Evolutionary conservation across 1,140 invertebrate genomes (phyloP), one percentile per base, ranked within the genome.

Genomic region (Macrobrachium rosenbergii): DNA sequence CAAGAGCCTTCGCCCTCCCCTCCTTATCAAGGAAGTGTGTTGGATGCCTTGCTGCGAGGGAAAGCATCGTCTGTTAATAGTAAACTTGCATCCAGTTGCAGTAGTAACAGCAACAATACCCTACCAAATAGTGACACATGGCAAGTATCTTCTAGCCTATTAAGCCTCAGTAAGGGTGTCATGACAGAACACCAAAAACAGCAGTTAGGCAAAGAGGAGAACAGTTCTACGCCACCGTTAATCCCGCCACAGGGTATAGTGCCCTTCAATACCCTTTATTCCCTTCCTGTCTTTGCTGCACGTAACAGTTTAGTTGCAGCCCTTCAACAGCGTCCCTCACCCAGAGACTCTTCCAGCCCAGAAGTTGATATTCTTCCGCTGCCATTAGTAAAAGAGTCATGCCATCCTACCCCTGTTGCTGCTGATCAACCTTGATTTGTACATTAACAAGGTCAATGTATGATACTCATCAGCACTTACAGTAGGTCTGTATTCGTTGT

Each of bases 11-110:
- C 83, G 64, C 43, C 67, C 43, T 80, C 85, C 5, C 83, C 85
- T 58, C 72, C 81, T 12, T 83, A 83, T 23, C 85, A 87, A 43
- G 87, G 85, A 45, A 89, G 88, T 58, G 88, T 89, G 43, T 45
- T 89, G 64, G 88, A 89, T 60, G 85, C 84, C n/a, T 82, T 89
- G 28, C 82, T 89, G 11, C 64, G 88, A 59, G 85, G 85, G 17
- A 89, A 89, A 60, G 77, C 84, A 43, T 52, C 58, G 45, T n/a
- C 45, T 52, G 17, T 37, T 16, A 52, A 21, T 7, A 28, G 28
- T 52, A 37, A n/a, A 28, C 23, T 52, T 79, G 19, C 52, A n/a
- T n/a, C 67, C 11, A 58, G 17, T 60, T 75, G 37, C 59, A 75
- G 16, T 59, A 75, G 64, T 69, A 80, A 58, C 77, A 80, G 76